A percentile compares a stretch with the other conserved stretches of the same genome.
These are phyloP conservation scores for Daubentonia madagascariensis DNA, from an alignment of 2,113 vertebrate genomes.

Conservation along the genomic window DNA sequence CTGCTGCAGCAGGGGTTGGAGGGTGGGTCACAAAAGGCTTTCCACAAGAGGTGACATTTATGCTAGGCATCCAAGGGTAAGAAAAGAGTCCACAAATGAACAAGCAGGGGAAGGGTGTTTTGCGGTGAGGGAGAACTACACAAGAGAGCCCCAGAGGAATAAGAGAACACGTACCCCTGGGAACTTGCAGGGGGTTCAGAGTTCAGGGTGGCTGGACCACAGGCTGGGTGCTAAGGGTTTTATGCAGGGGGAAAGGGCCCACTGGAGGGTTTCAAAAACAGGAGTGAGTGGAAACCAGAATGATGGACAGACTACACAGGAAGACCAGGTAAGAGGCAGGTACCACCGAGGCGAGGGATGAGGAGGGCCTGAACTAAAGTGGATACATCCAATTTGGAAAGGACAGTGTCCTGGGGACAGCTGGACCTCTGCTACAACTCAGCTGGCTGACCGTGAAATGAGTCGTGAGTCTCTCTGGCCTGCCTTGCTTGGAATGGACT, in stretches of 20 bases:
- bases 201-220: neutral
- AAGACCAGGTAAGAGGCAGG: neutral
- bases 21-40: no score
- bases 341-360: no score
- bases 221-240: neutral
- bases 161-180: neutral
- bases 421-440: neutral
- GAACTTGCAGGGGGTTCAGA: neutral
- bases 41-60: neutral
- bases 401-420: neutral
- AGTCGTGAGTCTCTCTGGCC: neutral
- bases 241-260: neutral
- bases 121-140: neutral
- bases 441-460: neutral
- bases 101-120: neutral
- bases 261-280: neutral
- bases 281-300: neutral
- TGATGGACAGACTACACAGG: neutral
- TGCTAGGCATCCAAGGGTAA: neutral
- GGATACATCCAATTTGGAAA: neutral
- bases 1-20: fast-evolving
- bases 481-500: neutral
- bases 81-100: neutral
- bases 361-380: neutral
- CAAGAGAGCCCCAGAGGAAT: neutral